Evolutionary conservation across 2,888 invertebrate genomes (phyloP), one percentile per base, ranked within the genome.

Genomic region (Itoplectis maculator): DNA sequence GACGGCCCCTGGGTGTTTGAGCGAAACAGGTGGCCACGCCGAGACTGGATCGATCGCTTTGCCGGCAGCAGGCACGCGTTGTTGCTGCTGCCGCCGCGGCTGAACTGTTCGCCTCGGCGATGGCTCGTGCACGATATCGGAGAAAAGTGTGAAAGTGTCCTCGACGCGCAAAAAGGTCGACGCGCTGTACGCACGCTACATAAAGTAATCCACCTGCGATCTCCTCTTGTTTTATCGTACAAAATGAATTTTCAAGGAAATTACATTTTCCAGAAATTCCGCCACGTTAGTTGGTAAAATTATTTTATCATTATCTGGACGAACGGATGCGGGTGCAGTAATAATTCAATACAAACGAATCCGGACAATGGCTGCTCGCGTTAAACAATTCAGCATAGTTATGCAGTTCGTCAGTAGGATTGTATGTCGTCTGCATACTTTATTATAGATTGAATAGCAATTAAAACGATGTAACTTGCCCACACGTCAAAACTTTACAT

Each of bases 21-120:
- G 11, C 11, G 35, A 59, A 56, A 72, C 72, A 72, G 72, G 72
- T 72, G 72, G 72, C 72, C 13, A n/a, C n/a, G 54, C 9, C 69
- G 69, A 15, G 29, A 66, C 29, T 15, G 29, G 47, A 72, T 72
- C 72, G 72, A 59, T 72, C 72, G 45, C 8, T 9, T n/a, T 5
- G 42, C 49, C 42, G 20, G 20, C 45, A 40, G 20, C 45, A 40
- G 18, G 49, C 49, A 13, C 47, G 18, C 15, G 47, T 68, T 66
- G n/a, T 35, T 35, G 29, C 59, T 49, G 47, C 6, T 35, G 18
- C 35, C 47, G 15, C 47, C 35, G 15, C 0, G 9, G 37, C 61
- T 29, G 15, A 29, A 66, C n/a, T 49, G 35, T 35, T 49, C 23
- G 23, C 13, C 65, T 42, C n/a, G 59, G 9, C 59, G 45, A 29